Percentiles rank a stretch among this genome's conserved stretches.
Evolutionary conservation across 1,140 invertebrate genomes (phyloP).

Genomic region (Gryllus bimaculatus): DNA sequence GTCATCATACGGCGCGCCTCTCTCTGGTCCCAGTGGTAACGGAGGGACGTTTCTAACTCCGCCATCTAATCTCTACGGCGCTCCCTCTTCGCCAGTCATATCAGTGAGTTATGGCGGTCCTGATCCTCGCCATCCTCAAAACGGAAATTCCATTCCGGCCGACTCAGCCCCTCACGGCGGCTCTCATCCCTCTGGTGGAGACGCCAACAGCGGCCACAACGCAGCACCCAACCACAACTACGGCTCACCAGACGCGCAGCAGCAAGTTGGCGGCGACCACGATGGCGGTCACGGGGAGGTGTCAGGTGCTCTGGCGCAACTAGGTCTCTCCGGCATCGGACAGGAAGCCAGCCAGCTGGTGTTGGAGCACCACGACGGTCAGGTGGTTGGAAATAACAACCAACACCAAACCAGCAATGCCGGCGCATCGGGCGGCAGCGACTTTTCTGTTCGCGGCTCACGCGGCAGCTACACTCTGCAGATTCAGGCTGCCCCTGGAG

Average conservation of each 20-base stretch:
- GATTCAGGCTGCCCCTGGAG: constrained; percentile 46
- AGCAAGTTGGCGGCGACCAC: not conserved
- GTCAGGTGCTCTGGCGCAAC: not conserved
- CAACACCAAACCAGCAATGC: too few relatives aligned
- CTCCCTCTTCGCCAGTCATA: not conserved
- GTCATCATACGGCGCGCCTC: constrained; percentile 9
- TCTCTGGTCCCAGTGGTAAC: not conserved
- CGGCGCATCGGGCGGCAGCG: constrained; percentile 22
- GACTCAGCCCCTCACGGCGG: not conserved
- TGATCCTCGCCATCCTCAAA: not conserved
- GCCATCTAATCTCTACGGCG: not conserved
- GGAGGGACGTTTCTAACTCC: not conserved
- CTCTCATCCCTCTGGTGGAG: not conserved
- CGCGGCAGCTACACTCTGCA: constrained; percentile 59
- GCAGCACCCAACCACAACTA: too few relatives aligned
- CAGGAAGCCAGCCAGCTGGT: not conserved
- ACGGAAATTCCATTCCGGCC: not conserved
- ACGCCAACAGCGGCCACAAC: not conserved
- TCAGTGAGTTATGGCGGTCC: not conserved
- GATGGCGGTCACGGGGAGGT: not conserved
- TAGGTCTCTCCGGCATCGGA: not conserved
- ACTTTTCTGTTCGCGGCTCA: constrained; percentile 50
- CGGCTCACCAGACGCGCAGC: too few relatives aligned
- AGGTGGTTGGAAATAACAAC: not conserved
- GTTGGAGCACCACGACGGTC: not conserved